Base-by-base conservation (phyloP, 2,888 invertebrate genomes). In the Polymixis flavicincta region DNA sequence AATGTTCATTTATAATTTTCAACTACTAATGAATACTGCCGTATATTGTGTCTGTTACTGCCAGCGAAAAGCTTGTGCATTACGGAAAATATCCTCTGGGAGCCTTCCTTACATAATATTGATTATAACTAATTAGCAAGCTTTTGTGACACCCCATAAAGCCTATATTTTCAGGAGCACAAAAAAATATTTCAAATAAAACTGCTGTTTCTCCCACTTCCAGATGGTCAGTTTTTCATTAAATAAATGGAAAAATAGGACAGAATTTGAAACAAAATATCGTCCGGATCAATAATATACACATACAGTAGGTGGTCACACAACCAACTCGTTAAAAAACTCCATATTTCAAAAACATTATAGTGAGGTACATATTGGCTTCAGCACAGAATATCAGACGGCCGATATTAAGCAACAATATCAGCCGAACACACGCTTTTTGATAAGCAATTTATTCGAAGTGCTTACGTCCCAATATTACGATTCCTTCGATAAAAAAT, bases 391-490 rank as follows among this genome's bases (percentile, higher is more conserved):
- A 77, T 69, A 80, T 71, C 83, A 68, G 52, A 28, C 50, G 1
- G 32, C 60, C 67, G 50, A 69, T 70, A 72, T 74, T 59, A 59
- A 66, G 52, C 61, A 72, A 73, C 71, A 74, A 71, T 71, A 76
- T 68, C 57, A 50, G 71, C 52, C 42, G 45, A 70, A 60, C 69
- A 73, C 55, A 68, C 67, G 83, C 45, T 71, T 85, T 85, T 65
- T 84, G 70, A 77, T 85, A 75, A 85, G 68, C 78, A 85, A 85
- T 84, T 85, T 83, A 75, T 84, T 68, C 68, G 71, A 83, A 76
- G 70, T 82, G 70, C 81, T 68, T 65, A 67, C 69, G 9, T 61
- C 14, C 55, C 74, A 64, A 64, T 71, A 71, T 85, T 74, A 80
- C 84, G 63, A 64, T n/a, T 84, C 67, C 67, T 74, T 55, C 76